A percentile compares a stretch with the other conserved stretches of the same genome.
Evolutionary conservation across 2,888 invertebrate species (phyloP).

Genomic region (Stictocephala bisonia): DNA sequence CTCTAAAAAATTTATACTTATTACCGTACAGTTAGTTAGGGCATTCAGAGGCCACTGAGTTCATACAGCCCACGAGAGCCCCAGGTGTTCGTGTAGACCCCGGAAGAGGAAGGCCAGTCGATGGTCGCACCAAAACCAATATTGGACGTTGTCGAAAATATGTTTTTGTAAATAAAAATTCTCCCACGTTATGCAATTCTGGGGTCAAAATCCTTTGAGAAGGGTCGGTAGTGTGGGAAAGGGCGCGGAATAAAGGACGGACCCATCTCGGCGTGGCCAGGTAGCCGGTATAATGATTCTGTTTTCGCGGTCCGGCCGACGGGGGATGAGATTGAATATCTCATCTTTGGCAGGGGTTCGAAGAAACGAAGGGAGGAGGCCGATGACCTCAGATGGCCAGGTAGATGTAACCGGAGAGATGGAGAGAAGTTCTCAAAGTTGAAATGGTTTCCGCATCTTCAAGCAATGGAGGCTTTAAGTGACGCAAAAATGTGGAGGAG

Average conservation of each 20-base stretch:
- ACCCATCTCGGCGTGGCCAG: not conserved
- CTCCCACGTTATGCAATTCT: slow-evolving; percentile 41
- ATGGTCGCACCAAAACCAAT: slow-evolving; percentile 40
- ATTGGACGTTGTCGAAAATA: slow-evolving; percentile 36
- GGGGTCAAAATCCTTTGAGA: slow-evolving; percentile 41
- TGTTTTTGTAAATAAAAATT: slow-evolving; percentile 42
- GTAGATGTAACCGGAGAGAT: slow-evolving; percentile 36
- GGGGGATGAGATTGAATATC: slow-evolving; percentile 24
- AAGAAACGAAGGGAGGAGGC: not conserved
- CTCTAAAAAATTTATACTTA: no score
- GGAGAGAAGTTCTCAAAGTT: not conserved
- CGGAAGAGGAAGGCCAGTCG: slow-evolving; percentile 32
- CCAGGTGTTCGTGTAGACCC: no score
- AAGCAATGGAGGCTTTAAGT: slow-evolving; percentile 17
- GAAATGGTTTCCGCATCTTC: slow-evolving; percentile 2
- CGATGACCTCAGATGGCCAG: slow-evolving; percentile 40
- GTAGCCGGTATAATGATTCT: slow-evolving; percentile 36
- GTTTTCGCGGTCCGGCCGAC: slow-evolving; percentile 29
- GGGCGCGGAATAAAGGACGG: slow-evolving; percentile 14
- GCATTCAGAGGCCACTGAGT: no score
- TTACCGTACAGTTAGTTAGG: no score
- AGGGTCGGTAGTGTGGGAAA: slow-evolving; percentile 34
- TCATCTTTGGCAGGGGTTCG: no score
- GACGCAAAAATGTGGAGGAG: slow-evolving; percentile 6
- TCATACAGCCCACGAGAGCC: no score